phyloP scores from a whole-genome alignment of 2,113 vertebrate species.

The Psilopogon haemacephalus region DNA sequence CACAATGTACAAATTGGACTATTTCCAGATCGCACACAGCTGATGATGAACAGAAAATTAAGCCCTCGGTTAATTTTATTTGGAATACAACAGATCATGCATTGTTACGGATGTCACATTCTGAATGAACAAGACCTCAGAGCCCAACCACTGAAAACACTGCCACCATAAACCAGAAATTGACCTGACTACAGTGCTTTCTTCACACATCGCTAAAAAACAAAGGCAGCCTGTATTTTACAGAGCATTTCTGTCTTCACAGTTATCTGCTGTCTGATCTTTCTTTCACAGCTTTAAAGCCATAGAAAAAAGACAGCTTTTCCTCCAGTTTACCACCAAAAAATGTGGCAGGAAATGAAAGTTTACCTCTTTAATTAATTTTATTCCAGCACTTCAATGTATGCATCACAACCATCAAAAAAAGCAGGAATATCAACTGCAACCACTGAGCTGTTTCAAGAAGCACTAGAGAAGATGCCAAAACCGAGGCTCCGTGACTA shows the following conservation, averaged over 20 bases:
- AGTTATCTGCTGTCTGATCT: not conserved
- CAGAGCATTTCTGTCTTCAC: not conserved
- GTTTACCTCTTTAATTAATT: not conserved
- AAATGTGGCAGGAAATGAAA: not conserved
- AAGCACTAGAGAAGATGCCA: not conserved
- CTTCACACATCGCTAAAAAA: not conserved
- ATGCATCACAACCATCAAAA: not conserved
- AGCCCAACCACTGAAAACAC: not conserved
- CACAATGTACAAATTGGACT: not conserved
- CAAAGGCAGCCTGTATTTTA: not conserved
- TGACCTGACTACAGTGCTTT: not conserved
- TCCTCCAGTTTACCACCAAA: not conserved
- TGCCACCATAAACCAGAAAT: not conserved
- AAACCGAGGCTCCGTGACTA: not conserved
- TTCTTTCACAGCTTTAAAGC: not conserved
- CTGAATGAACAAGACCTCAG: not conserved
- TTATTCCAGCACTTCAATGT: not conserved
- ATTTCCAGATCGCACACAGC: not conserved
- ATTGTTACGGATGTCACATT: not conserved
- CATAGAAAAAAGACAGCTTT: not conserved
- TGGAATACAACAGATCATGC: not conserved
- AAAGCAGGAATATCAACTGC: not conserved
- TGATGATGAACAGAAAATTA: not conserved
- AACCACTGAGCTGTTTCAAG: not conserved
- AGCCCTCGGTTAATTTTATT: not conserved